Base-by-base conservation (phyloP, 2,888 invertebrate species). In the Synanthedon andrenaeformis region DNA sequence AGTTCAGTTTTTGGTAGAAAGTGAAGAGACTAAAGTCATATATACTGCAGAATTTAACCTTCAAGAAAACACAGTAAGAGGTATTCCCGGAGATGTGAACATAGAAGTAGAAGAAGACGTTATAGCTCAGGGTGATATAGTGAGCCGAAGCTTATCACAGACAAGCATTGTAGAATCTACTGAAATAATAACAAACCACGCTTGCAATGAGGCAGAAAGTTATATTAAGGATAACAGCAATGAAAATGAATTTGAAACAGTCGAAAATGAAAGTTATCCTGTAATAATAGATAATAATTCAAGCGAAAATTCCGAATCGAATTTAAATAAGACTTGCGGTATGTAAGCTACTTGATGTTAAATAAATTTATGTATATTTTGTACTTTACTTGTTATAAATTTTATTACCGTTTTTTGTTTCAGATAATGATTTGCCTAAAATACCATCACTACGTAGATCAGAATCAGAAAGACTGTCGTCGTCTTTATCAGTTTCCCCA, bases 1-100 rank as follows among this genome's bases (percentile, higher is more conserved):
- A 67, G 93, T 92, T 57, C 92, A 93, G 73, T 93, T 93, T 82
- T 82, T 91, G 67, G 92, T 92, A 51, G 92, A 91, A 82, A 91
- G 89, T 67, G 90, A 89, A 65, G 86, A 86, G 69, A 85, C 85
- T 28, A 86, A 80, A 65, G 75, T 84, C 8, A 86, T 87, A 55
- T 87, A 79, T 57, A 86, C 87, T n/a, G 87, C 87, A 2, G 86
- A 87, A 57, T 74, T 87, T 53, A 83, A 85, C 57, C 72, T 87
- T 54, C 79, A 84, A 58, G 79, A 79, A 63, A 76, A 69, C 55
- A 63, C 67, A n/a, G 62, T 67, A 8, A 66, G 62, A 51, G 72
- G 74, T 55, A 59, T 67, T 28, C 59, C 70, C n/a, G 63, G 62
- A 53, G 67, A 65, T 54, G 56, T 62, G 28, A 63, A 57, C 41